Percentiles rank a stretch among this genome's conserved stretches.
Conservation (phyloP, 2,797 vertebrate genomes). For the Manis pentadactyla region DNA sequence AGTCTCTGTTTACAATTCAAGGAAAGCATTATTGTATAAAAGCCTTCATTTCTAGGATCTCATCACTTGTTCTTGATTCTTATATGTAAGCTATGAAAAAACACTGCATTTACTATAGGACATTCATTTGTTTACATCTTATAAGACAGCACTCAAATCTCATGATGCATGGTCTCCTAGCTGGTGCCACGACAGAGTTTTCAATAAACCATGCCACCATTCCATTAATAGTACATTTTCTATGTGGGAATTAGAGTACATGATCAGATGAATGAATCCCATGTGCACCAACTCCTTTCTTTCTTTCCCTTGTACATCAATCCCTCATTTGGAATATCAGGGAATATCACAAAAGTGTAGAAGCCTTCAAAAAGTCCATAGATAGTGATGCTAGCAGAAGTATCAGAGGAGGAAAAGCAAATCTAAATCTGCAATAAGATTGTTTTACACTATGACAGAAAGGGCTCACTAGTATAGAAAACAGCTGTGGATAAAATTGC, state of each 20-base stretch:
- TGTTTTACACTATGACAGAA: background rate
- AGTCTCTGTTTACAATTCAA: background rate
- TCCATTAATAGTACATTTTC: background rate
- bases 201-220: background rate
- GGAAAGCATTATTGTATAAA: background rate
- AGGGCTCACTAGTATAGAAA: background rate
- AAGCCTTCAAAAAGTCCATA: background rate
- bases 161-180: background rate
- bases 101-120: background rate
- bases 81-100: background rate
- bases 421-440: background rate
- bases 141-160: background rate
- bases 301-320: background rate
- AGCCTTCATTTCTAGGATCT: background rate
- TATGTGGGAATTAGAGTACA: background rate
- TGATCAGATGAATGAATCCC: background rate
- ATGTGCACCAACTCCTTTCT: background rate
- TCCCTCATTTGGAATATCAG: background rate
- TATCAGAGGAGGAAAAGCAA: background rate
- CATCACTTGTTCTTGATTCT: background rate
- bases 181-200: background rate
- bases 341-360: fast-evolving
- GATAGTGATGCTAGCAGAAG: background rate
- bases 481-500: background rate
- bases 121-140: background rate